phyloP scores from a whole-genome alignment of 2,888 invertebrate species.

The Patella pellucida region DNA sequence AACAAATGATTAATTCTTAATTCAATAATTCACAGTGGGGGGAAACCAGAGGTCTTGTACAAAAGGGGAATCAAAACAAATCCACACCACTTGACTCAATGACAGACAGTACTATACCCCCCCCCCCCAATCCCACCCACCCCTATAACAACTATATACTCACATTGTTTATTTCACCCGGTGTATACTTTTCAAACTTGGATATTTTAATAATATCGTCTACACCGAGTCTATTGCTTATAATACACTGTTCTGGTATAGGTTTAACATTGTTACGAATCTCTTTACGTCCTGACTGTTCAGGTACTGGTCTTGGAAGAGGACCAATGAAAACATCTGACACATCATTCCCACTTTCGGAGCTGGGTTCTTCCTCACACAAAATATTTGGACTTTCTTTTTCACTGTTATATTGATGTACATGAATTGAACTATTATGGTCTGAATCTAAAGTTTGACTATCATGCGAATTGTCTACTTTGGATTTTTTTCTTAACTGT shows the following conservation, averaged over 20 bases:
- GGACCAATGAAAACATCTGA: not conserved
- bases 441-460: not conserved
- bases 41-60: no score
- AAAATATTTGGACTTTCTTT: no score
- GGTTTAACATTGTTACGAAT: slow-evolving; percentile 31
- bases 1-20: no score
- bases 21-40: no score
- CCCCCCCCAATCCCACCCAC: no score
- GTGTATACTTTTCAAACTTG: slow-evolving; percentile 57
- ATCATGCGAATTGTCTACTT: not conserved
- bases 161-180: slow-evolving; percentile 59
- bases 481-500: slow-evolving; percentile 19
- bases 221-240: slow-evolving; percentile 46
- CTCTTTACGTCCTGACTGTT: not conserved
- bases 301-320: not conserved
- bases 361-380: not conserved
- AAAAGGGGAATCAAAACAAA: no score
- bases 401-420: no score
- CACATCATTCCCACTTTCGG: not conserved
- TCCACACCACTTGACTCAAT: no score
- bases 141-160: slow-evolving; percentile 21
- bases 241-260: slow-evolving; percentile 52
- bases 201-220: slow-evolving; percentile 56
- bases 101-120: no score
- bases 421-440: not conserved